Evolutionary conservation across 2,797 vertebrate genomes (phyloP).

Genomic region (Gallinago solitaria): DNA sequence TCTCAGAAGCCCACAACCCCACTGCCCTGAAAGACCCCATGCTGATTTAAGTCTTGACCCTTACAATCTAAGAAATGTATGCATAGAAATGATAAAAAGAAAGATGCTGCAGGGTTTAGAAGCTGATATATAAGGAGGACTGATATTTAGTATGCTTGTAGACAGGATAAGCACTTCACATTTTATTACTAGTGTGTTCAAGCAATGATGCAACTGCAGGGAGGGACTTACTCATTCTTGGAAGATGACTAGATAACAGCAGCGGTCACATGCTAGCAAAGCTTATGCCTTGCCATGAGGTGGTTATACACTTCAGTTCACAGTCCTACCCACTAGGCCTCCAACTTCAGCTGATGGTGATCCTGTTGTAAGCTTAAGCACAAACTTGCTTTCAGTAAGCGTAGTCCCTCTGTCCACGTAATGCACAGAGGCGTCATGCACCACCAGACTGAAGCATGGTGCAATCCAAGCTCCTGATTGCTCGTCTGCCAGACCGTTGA

Average conservation of each 20-base stretch:
- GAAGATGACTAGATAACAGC: neutral
- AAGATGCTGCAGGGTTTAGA: neutral
- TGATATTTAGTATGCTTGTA: neutral
- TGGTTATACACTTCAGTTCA: neutral
- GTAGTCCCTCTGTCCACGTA: neutral
- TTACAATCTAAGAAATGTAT: neutral
- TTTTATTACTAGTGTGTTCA: neutral
- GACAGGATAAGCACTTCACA: neutral
- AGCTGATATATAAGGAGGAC: neutral
- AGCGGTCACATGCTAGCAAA: neutral
- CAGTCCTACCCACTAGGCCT: neutral
- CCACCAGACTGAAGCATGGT: rapidly evolving
- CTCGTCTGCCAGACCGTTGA: neutral
- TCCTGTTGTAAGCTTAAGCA: neutral
- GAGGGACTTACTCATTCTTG: neutral
- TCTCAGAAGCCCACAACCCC: neutral
- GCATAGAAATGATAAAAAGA: neutral
- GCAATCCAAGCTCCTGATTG: neutral
- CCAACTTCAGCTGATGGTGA: neutral
- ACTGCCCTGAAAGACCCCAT: neutral
- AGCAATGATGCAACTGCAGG: neutral
- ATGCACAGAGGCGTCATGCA: neutral
- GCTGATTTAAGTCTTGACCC: neutral
- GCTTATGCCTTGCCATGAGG: neutral
- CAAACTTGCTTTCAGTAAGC: neutral